Base-by-base conservation (phyloP, 2,797 vertebrate species). In the Cephalopachus bancanus region DNA sequence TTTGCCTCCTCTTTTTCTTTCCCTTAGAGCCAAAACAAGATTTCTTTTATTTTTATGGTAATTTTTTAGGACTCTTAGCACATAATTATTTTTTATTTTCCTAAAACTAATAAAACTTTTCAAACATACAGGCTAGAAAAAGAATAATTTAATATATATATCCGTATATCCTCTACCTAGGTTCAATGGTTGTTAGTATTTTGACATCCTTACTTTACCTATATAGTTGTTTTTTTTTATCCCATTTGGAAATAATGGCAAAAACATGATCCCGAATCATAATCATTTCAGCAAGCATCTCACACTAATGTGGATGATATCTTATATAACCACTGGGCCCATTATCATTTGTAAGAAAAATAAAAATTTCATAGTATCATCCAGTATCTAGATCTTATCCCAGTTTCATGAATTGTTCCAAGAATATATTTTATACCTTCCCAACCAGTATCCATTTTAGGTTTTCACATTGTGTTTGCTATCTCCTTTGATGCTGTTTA, bases 131-230 rank as follows among this genome's bases (percentile, higher is more conserved):
- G 44, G 67, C 33, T 80, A 60, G 62, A 59, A 60, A 75, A 80
- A 30, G 28, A 74, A 84, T 15, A 69, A 51, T 74, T 20, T 17
- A 37, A 44, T 44, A 44, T 44, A 44, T 44, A 5, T 44, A 44
- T 44, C 44, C 44, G 6, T 44, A 37, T 76, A 79, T 57, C 72
- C 7, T 49, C 37, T 22, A 64, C 55, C 33, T 64, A 95, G 26
- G 53, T 79, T 79, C 51, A 76, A 15, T 28, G 3, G n/a, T 49
- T 37, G 17, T 60, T 90, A 72, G n/a, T 57, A 75, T 80, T 81
- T 95, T 81, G 67, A 84, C 44, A 69, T 53, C 72, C n/a, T 67
- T 79, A 19, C 8, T 87, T 94, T 62, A 81, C 44, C n/a, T 79
- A 1, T 81, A 19, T 14, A 71, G 3, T 92, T 89, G 85, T 79